Conservation (phyloP, 2,113 vertebrate species). For the Smithornis capensis region DNA sequence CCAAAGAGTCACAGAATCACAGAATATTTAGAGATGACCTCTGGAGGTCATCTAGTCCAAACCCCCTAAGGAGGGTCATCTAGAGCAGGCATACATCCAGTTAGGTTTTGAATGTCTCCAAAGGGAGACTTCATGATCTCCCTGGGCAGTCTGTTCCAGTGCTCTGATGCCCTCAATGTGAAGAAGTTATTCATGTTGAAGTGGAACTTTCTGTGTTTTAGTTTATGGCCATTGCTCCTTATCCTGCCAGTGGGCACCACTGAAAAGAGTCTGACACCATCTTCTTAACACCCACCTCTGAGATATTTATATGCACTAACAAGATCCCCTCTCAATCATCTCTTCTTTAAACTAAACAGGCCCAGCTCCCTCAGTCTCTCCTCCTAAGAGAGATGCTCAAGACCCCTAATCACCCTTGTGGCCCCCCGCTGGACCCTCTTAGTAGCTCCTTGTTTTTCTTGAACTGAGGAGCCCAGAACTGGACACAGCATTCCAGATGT, state of each 20-base stretch:
- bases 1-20: not conserved
- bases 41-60: not conserved
- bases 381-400: not conserved
- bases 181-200: rapidly evolving
- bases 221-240: rapidly evolving
- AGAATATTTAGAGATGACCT: not conserved
- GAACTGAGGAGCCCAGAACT: not conserved
- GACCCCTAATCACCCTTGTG: not conserved
- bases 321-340: not conserved
- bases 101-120: not conserved
- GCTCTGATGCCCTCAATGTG: not conserved
- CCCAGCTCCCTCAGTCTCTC: not conserved
- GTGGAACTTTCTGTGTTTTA: not conserved
- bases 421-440: not conserved
- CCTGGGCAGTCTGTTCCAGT: not conserved
- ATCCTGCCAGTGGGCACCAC: rapidly evolving
- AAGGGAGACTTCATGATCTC: not conserved
- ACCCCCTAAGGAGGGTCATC: not conserved
- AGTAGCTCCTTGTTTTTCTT: not conserved
- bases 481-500: not conserved
- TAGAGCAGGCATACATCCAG: rapidly evolving
- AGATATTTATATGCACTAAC: not conserved
- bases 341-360: not conserved
- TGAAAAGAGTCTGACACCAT: not conserved
- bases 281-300: not conserved